A percentile compares a stretch with the other conserved stretches of the same genome.
These are phyloP conservation scores for Ariopsis seemanni DNA, from an alignment of 2,113 vertebrate species.

Conservation along the genomic window DNA sequence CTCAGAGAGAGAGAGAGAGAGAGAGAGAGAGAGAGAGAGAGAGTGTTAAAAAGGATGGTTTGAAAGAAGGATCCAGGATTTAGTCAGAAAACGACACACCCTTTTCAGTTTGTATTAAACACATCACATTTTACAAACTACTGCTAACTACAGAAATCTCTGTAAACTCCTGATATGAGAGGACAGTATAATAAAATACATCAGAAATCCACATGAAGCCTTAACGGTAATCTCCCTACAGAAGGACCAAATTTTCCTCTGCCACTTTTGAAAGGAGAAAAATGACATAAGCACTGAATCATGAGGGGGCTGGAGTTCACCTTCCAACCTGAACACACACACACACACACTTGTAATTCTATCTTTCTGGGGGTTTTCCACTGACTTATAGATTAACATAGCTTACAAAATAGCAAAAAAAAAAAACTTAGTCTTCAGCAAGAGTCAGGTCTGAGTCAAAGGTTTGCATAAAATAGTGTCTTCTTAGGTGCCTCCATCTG, in stretches of 20 bases:
- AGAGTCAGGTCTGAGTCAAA: background rate
- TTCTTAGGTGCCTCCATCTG: background rate
- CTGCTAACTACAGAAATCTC: background rate
- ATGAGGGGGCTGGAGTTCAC: background rate
- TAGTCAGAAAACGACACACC: background rate
- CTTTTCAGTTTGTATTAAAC: slow-evolving; percentile 1
- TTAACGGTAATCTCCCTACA: background rate
- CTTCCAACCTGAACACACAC: slow-evolving; percentile 1
- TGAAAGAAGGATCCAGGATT: background rate
- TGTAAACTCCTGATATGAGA: background rate
- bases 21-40: no score
- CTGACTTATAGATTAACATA: background rate
- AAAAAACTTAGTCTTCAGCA: background rate
- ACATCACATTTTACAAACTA: background rate
- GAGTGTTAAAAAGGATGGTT: no score
- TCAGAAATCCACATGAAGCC: background rate
- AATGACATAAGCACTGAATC: background rate
- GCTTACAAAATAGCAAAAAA: background rate
- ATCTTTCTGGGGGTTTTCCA: background rate
- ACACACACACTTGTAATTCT: background rate
- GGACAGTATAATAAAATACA: background rate
- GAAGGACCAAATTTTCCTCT: background rate
- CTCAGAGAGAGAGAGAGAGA: no score
- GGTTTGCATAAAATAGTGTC: background rate
- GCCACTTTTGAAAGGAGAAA: background rate